Evolutionary conservation across 2,888 invertebrate genomes (phyloP).

Genomic region (Pheosia tremula): DNA sequence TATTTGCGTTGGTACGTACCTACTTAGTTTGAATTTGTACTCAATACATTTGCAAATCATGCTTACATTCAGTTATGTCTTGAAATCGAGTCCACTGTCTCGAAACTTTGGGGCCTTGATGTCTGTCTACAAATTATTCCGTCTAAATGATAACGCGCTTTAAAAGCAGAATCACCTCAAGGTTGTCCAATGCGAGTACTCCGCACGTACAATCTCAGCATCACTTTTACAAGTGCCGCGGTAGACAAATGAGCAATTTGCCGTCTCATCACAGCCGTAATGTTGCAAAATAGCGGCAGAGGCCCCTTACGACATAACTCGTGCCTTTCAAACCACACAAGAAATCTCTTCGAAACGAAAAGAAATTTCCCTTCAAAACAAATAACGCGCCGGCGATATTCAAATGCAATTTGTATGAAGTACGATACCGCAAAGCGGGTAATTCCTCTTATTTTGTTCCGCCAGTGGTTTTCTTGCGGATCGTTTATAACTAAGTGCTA

Average conservation of each 20-base stretch:
- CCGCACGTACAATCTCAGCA: constrained; percentile 35
- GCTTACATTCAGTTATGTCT: constrained; percentile 2
- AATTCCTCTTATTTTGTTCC: constrained; percentile 44
- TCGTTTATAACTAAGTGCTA: constrained; percentile 53
- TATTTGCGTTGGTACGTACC: background rate
- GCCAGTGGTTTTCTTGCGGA: constrained; percentile 36
- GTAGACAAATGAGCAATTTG: constrained; percentile 76
- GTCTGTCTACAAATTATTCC: background rate
- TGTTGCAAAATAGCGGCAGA: constrained; percentile 63
- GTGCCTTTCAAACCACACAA: constrained; percentile 52
- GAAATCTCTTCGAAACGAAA: constrained; percentile 37
- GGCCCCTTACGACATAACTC: constrained; percentile 57
- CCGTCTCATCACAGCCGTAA: constrained; percentile 70
- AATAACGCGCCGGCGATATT: constrained; percentile 26
- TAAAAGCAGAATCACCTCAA: constrained; percentile 11
- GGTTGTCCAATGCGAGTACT: constrained; percentile 24
- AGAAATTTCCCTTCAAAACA: constrained; percentile 17
- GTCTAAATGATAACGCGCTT: constrained; percentile 1
- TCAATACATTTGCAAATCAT: background rate
- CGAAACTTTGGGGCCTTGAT: background rate
- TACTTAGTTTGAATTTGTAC: background rate
- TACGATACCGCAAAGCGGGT: constrained; percentile 24
- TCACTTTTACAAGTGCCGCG: constrained; percentile 65
- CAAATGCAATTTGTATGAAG: constrained; percentile 25
- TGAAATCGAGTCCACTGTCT: background rate